Base-by-base conservation (phyloP, 2,797 vertebrate genomes). In the Melanotaenia maccullochi region DNA sequence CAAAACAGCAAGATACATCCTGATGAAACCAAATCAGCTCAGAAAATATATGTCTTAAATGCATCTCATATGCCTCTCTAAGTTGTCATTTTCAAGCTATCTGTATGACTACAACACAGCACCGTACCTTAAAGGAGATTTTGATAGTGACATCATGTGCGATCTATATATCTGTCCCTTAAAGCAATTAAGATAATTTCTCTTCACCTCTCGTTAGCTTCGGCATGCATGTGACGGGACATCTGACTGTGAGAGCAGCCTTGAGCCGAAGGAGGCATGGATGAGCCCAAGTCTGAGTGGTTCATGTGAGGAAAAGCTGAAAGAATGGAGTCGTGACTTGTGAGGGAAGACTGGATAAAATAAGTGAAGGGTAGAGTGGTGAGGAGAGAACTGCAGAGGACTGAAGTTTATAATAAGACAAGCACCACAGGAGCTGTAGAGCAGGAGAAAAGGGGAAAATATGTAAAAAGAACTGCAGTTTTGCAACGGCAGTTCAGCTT, bases 151-250 rank as follows among this genome's bases (percentile, higher is more conserved):
- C 64, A 79, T 94, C 91, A 55, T 56, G 60, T 66, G 71, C 36
- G 36, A 92, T 93, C 84, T 84, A 86, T 71, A 78, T 89, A 87
- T 81, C 81, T 87, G 87, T 89, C 90, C 68, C 69, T 93, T 84
- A 87, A 42, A 60, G 68, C 80, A 86, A 93, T 92, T 82, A 86
- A 68, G 73, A 86, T 93, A 92, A 94, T 91, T 87, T 84, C 60
- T 76, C 61, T 74, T 94, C 87, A 71, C 72, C 86, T 81, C 86
- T 67, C 32, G 65, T 94, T 91, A 91, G 78, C 44, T 76, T 64
- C 71, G 67, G 72, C 75, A 76, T 36, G 86, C 78, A 81, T 78
- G 71, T 79, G 85, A 89, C 76, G 76, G 71, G 82, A 79, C 51
- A 42, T 73, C 85, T 70, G 57, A 67, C 80, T 82, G 74, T 40